These are phyloP conservation scores for Sicus ferrugineus DNA, from an alignment of 2,888 invertebrate species.

Conservation along the genomic window DNA sequence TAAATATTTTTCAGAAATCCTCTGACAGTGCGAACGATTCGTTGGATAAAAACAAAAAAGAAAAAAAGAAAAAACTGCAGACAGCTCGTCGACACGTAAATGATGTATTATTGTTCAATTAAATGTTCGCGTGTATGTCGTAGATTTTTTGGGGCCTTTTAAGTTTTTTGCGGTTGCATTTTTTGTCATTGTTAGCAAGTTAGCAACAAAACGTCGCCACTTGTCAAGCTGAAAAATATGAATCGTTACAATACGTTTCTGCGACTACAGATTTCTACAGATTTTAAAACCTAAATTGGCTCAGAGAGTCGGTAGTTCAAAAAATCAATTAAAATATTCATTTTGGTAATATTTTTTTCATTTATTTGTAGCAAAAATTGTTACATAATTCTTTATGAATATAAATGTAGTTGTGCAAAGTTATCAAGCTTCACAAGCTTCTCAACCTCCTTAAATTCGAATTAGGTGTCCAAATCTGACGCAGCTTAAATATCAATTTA, in stretches of 20 bases:
- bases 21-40: not conserved
- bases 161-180: not conserved
- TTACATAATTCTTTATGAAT: too few species aligned
- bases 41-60: not conserved
- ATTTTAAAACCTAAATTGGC: too few species aligned
- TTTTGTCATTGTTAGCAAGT: not conserved
- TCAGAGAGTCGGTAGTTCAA: too few species aligned
- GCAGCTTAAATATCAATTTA: too few species aligned
- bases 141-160: not conserved
- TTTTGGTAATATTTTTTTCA: too few species aligned
- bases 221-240: not conserved
- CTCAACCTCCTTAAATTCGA: too few species aligned
- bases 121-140: conserved; percentile 7
- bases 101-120: conserved; percentile 19
- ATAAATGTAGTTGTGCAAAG: too few species aligned
- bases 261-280: too few species aligned
- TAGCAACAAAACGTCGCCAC: not conserved
- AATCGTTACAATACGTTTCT: not conserved
- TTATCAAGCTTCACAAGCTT: too few species aligned
- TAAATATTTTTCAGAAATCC: not conserved
- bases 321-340: too few species aligned
- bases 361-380: too few species aligned
- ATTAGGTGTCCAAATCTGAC: too few species aligned
- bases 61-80: not conserved
- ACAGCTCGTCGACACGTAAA: not conserved